Base-by-base conservation (phyloP, 2,888 invertebrate species). In the Pandemis cinnamomeana region DNA sequence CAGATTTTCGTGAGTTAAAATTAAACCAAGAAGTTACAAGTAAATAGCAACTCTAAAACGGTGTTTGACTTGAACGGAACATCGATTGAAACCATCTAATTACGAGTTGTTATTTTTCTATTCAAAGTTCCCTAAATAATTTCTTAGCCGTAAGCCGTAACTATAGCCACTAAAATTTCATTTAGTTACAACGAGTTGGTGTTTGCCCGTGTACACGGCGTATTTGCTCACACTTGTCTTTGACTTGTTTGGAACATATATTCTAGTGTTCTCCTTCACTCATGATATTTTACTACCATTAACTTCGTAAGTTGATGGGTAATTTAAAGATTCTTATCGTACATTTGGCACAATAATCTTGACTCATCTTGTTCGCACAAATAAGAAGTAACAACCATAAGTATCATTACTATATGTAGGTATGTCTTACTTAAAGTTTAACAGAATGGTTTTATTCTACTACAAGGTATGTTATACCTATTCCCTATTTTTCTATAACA, bases 401-500 rank as follows among this genome's bases (percentile, higher is more conserved):
- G 62, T 77, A 76, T 69, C 68, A 36, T 36, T 4, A 36, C 27
- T 36, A 36, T 36, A 36, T 36, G 2, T 51, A 51, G 13, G 51
- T 48, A 15, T 3, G 55, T 55, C 55, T 20, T 71, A 77, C 80
- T 77, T 79, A 78, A 78, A 77, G 74, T 77, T 78, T 78, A 82
- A 82, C 81, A 80, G 78, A 81, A 79, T 78, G 79, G 79, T 80
- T 82, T 79, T 77, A 78, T 71, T 80, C 80, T 84, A 83, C 82
- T 81, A 70, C 82, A 80, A 81, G 81, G 80, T 83, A 55, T 55
- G 20, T 55, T 55, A 55, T 20, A 83, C 80, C 58, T 58, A 58
- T 81, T 72, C 83, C 83, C 82, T 85, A 82, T 86, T 63, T 67
- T 80, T 85, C 83, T 88, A 85, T 83, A 87, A 87, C 83, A 88